A percentile compares a stretch with the other conserved stretches of the same genome.
Evolutionary conservation across 2,113 vertebrate genomes (phyloP).

Genomic region (Lycaon pictus): DNA sequence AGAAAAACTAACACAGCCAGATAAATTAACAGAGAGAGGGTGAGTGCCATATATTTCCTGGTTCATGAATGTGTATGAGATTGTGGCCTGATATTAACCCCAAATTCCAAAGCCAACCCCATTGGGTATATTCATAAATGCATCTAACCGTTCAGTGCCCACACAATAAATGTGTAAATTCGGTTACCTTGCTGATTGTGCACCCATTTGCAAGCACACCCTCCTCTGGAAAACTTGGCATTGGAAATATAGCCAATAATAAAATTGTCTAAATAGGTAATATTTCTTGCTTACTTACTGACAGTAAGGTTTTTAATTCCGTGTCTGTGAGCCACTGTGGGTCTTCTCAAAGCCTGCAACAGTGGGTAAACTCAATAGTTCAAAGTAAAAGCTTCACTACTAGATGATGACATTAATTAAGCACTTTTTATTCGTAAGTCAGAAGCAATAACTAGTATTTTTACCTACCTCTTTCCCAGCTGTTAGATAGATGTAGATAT

Average conservation of each 20-base stretch:
- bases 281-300: constrained; percentile 80
- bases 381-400: constrained; percentile 67
- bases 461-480: constrained; percentile 91
- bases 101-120: constrained; percentile 64
- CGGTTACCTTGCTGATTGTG: constrained; percentile 76
- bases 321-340: background rate
- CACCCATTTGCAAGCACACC: constrained; percentile 56
- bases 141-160: background rate
- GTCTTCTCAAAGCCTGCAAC: constrained; percentile 50
- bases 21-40: constrained; percentile 54
- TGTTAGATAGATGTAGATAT: constrained; percentile 91
- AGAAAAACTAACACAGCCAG: constrained; percentile 29
- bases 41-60: background rate
- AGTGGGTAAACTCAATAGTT: constrained; percentile 40
- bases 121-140: constrained; percentile 69
- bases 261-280: constrained; percentile 78
- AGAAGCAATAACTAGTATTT: constrained; percentile 51
- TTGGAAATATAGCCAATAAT: constrained; percentile 79
- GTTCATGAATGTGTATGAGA: constrained; percentile 75
- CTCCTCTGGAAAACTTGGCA: constrained; percentile 56
- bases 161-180: constrained; percentile 77
- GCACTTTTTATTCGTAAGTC: constrained; percentile 61
- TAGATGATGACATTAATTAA: constrained; percentile 65
- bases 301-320: constrained; percentile 75
- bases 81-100: constrained; percentile 71